phyloP scores from a whole-genome alignment of 2,113 vertebrate genomes.

The Phoxinus phoxinus region DNA sequence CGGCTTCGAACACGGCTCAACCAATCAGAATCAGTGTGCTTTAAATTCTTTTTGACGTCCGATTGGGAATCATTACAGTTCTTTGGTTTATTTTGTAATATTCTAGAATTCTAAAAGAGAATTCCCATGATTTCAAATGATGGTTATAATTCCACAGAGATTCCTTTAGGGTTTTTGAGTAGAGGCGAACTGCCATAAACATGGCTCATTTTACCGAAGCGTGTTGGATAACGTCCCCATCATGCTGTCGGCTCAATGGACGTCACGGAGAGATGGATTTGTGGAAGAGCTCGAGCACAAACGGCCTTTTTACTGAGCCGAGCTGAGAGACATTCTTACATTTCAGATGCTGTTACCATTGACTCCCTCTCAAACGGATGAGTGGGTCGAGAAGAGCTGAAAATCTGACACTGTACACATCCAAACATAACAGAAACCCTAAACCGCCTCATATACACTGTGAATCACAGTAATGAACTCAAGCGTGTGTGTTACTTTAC shows the following conservation, averaged over 20 bases:
- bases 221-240: slow-evolving; percentile 1
- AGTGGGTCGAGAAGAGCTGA: slow-evolving; percentile 8
- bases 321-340: slow-evolving; percentile 57
- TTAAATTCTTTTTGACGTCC: not conserved
- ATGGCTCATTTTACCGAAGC: not conserved
- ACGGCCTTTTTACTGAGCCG: slow-evolving; percentile 53
- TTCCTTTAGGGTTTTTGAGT: not conserved
- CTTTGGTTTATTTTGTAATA: not conserved
- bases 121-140: not conserved
- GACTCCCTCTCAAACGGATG: slow-evolving; percentile 53
- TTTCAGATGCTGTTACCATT: slow-evolving; percentile 57
- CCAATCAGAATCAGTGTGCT: too few species aligned
- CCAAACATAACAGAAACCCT: not conserved
- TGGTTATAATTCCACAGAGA: not conserved
- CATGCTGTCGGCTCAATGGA: slow-evolving; percentile 26
- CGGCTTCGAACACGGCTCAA: too few species aligned
- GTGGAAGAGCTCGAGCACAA: slow-evolving; percentile 48
- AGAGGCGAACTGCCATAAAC: not conserved
- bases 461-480: not conserved
- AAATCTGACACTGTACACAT: slow-evolving; percentile 25
- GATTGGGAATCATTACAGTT: not conserved
- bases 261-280: slow-evolving; percentile 56
- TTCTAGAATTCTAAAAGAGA: not conserved
- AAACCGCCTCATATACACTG: not conserved
- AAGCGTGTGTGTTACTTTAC: not conserved